A percentile compares a stretch with the other conserved stretches of the same genome.
These are phyloP conservation scores for Rhopalosiphum padi DNA, from an alignment of 1,140 invertebrate genomes.

Conservation along the genomic window DNA sequence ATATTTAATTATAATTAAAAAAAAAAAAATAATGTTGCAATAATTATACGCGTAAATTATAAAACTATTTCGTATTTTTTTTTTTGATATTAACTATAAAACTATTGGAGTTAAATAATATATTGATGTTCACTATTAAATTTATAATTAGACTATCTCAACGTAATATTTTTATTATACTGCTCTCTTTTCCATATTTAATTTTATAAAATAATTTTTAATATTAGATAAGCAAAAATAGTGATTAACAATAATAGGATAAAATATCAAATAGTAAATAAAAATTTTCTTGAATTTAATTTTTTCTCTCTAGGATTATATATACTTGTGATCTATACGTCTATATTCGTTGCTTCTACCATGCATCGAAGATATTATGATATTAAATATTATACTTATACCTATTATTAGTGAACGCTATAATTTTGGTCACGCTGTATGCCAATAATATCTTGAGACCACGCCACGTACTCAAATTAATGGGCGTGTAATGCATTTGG, in stretches of 20 bases:
- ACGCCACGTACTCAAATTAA: neutral
- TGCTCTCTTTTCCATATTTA: neutral
- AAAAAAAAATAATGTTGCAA: too few relatives aligned
- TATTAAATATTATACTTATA: neutral
- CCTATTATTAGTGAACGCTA: neutral
- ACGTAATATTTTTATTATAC: too few relatives aligned
- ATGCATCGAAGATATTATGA: neutral
- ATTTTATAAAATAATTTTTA: neutral
- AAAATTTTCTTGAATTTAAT: neutral
- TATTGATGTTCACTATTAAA: neutral
- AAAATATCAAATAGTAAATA: neutral
- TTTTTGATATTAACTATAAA: neutral
- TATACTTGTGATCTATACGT: neutral
- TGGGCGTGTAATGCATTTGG: neutral
- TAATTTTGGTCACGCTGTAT: neutral
- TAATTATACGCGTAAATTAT: too few relatives aligned
- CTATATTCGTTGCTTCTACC: neutral
- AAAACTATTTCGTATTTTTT: neutral
- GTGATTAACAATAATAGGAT: neutral
- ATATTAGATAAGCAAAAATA: too few relatives aligned
- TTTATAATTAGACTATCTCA: too few relatives aligned
- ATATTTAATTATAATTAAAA: too few relatives aligned
- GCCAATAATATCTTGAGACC: neutral
- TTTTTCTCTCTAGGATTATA: too few relatives aligned
- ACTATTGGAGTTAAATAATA: neutral